Conservation (phyloP, 2,888 invertebrate species). For the Alsophila aescularia region DNA sequence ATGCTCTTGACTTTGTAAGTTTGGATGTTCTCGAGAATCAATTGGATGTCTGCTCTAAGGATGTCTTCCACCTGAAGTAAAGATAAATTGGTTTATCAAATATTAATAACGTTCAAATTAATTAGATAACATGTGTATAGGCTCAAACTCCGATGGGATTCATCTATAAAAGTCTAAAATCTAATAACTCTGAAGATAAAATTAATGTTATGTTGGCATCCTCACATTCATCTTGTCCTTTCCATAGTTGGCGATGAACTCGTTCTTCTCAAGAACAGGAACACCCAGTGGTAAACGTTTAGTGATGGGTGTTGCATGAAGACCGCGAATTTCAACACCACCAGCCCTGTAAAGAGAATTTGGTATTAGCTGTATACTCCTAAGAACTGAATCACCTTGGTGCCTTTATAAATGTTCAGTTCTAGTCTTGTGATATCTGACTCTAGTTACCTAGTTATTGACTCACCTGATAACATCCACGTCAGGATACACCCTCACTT, state of each 20-base stretch:
- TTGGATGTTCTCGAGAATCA: constrained; percentile 89
- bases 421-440: no score
- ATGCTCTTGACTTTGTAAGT: constrained; percentile 85
- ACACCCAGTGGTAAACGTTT: constrained; percentile 87
- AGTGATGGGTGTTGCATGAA: constrained; percentile 90
- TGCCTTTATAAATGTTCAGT: no score
- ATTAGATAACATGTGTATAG: no score
- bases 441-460: no score
- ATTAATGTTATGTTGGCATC: neutral
- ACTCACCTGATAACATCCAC: constrained; percentile 77
- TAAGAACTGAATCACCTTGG: no score
- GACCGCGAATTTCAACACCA: constrained; percentile 90
- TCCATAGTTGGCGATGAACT: constrained; percentile 87
- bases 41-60: constrained; percentile 86
- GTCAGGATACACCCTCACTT: constrained; percentile 76
- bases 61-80: constrained; percentile 72
- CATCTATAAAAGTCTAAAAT: no score
- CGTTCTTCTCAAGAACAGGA: constrained; percentile 91
- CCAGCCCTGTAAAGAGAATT: constrained; percentile 81
- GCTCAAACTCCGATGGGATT: no score
- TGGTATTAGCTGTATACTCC: neutral
- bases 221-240: constrained; percentile 69
- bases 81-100: no score
- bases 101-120: no score
- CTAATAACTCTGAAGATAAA: no score